phyloP scores from a whole-genome alignment of 2,797 vertebrate genomes.

The Lagocephalus sceleratus region DNA sequence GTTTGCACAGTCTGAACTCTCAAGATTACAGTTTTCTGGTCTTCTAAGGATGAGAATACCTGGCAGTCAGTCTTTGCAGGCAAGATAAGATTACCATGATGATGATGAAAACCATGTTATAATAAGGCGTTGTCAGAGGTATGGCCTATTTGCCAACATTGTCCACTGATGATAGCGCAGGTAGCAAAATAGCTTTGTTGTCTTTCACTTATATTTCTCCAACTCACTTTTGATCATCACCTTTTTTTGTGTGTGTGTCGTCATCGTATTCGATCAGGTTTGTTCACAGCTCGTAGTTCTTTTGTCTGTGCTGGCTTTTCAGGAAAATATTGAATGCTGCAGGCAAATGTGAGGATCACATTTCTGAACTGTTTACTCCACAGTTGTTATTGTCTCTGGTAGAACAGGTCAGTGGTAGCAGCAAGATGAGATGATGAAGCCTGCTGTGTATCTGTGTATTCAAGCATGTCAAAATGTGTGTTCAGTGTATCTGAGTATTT shows the following conservation, averaged over 20 bases:
- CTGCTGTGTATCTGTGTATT: slow-evolving; percentile 31
- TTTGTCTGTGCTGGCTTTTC: slow-evolving; percentile 83
- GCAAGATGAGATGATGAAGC: slow-evolving; percentile 56
- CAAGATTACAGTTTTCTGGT: slow-evolving; percentile 84
- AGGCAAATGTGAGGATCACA: slow-evolving; percentile 46
- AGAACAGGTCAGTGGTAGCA: slow-evolving; percentile 61
- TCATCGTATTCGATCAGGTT: slow-evolving; percentile 52
- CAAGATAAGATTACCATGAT: slow-evolving; percentile 68
- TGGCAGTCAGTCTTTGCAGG: slow-evolving; percentile 86
- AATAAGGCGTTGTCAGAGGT: slow-evolving; percentile 67
- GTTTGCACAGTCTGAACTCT: slow-evolving; percentile 73
- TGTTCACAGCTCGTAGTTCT: slow-evolving; percentile 55
- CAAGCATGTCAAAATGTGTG: slow-evolving; percentile 11
- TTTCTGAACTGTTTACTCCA: slow-evolving; percentile 34
- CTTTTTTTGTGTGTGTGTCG: slow-evolving; percentile 50
- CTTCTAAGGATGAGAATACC: slow-evolving; percentile 72
- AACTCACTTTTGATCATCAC: slow-evolving; percentile 49
- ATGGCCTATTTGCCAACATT: slow-evolving; percentile 41
- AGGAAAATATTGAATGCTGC: slow-evolving; percentile 68
- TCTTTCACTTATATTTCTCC: slow-evolving; percentile 30
- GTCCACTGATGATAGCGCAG: slow-evolving; percentile 49
- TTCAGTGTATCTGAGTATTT: slow-evolving; percentile 18
- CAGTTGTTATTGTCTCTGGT: slow-evolving; percentile 44
- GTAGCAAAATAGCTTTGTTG: slow-evolving; percentile 36
- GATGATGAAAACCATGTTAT: slow-evolving; percentile 46